Conservation (phyloP, 2,113 vertebrate genomes). For the Ifrita kowaldi region DNA sequence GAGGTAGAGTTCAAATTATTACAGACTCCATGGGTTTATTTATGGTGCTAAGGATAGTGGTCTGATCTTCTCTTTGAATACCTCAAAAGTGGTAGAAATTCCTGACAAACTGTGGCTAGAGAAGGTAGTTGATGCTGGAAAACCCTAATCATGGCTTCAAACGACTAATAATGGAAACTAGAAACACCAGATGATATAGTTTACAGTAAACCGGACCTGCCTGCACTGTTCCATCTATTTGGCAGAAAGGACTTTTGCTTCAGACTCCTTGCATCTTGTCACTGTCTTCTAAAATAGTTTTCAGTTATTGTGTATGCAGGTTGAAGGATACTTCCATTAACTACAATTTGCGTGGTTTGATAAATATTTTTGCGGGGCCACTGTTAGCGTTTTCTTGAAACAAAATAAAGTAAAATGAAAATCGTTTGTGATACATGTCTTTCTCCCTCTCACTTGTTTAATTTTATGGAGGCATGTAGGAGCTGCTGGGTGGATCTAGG, state of each 20-base stretch:
- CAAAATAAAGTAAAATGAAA: slow-evolving; percentile 58
- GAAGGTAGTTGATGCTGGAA: not conserved
- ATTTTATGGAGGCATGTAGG: slow-evolving; percentile 30
- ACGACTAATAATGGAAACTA: not conserved
- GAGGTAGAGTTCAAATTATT: not conserved
- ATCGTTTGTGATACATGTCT: not conserved
- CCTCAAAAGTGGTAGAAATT: not conserved
- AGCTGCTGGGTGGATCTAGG: not conserved
- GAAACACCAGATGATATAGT: not conserved
- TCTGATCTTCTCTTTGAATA: not conserved
- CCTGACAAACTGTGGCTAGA: not conserved
- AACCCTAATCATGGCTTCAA: not conserved
- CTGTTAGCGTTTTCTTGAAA: slow-evolving; percentile 34
- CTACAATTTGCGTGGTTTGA: slow-evolving; percentile 26
- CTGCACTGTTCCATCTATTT: not conserved
- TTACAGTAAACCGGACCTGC: not conserved
- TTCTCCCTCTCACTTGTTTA: not conserved
- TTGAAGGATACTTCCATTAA: slow-evolving; percentile 60
- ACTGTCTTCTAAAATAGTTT: not conserved
- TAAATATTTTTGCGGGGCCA: slow-evolving; percentile 67
- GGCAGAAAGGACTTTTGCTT: not conserved
- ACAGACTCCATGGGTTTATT: not conserved
- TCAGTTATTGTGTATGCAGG: not conserved
- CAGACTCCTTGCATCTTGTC: not conserved
- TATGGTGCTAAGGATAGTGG: not conserved